Evolutionary conservation across 2,797 vertebrate genomes (phyloP).

Genomic region (Macropodus opercularis): DNA sequence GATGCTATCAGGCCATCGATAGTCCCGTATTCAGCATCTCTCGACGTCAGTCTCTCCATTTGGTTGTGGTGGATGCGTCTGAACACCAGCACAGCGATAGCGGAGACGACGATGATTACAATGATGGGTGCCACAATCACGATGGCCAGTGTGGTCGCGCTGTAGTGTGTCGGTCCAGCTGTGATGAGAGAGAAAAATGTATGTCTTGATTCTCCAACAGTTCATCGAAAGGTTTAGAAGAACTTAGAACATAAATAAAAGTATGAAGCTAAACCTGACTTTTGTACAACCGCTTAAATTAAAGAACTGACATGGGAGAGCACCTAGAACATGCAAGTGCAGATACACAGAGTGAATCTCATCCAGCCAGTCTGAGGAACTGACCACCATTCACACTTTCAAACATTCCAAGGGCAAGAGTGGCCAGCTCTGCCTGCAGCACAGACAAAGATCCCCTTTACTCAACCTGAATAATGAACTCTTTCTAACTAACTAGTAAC

Average conservation of each 20-base stretch:
- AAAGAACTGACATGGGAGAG: too few relatives aligned
- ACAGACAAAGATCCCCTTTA: conserved; percentile 68
- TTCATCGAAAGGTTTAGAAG: neutral
- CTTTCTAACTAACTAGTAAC: conserved; percentile 47
- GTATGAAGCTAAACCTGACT: neutral
- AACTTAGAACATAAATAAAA: neutral
- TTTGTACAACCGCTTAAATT: neutral
- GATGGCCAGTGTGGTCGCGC: conserved; percentile 86
- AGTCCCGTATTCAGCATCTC: conserved; percentile 95
- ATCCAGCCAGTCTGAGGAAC: conserved; percentile 47
- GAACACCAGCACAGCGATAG: conserved; percentile 87
- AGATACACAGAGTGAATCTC: conserved; percentile 22
- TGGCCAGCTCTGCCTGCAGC: conserved; percentile 50
- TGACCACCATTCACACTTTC: conserved; percentile 70
- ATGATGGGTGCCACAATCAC: conserved; percentile 88
- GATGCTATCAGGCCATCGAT: conserved; percentile 98
- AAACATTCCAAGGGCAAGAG: conserved; percentile 67
- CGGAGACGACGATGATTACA: conserved; percentile 87
- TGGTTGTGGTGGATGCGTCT: conserved; percentile 89
- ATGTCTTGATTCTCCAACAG: neutral
- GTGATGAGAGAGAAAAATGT: conserved; percentile 37
- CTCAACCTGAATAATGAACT: conserved; percentile 50
- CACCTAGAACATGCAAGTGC: conserved; percentile 16
- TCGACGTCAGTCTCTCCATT: conserved; percentile 91
- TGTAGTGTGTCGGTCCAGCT: conserved; percentile 85